Evolutionary conservation across 2,888 invertebrate species (phyloP).

Genomic region (Strigamia crassipes): DNA sequence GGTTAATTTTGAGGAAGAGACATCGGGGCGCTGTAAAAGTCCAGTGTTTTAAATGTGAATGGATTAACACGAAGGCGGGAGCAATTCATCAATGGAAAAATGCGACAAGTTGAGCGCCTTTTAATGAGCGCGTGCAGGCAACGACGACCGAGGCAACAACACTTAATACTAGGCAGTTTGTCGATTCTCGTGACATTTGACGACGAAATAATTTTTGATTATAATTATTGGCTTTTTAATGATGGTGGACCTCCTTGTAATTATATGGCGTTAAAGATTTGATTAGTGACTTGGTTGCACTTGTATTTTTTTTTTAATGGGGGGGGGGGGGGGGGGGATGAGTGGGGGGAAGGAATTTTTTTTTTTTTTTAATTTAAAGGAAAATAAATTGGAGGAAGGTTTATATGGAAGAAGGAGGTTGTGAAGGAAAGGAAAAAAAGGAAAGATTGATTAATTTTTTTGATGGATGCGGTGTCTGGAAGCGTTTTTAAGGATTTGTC

Average conservation of each 20-base stretch:
- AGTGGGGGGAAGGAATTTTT: too few relatives aligned
- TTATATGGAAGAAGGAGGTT: background rate
- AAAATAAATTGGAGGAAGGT: conserved; percentile 2
- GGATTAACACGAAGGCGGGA: background rate
- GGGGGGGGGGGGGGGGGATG: too few relatives aligned
- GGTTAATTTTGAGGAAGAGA: background rate
- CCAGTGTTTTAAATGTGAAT: conserved; percentile 11
- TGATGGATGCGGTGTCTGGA: background rate
- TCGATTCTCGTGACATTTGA: conserved; percentile 17
- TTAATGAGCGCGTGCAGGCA: conserved; percentile 18
- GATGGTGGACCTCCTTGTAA: conserved; percentile 17
- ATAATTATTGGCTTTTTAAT: conserved; percentile 15
- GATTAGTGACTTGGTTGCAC: conserved; percentile 5
- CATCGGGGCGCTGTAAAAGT: conserved; percentile 2
- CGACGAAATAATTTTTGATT: conserved; percentile 16
- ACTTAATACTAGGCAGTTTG: background rate
- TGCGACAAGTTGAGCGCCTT: conserved; percentile 11
- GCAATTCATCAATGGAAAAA: conserved; percentile 7
- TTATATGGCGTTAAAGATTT: conserved; percentile 16
- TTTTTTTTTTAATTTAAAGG: background rate
- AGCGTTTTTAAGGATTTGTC: conserved; percentile 21
- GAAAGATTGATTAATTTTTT: conserved; percentile 19
- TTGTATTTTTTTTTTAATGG: background rate
- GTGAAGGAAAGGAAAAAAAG: background rate
- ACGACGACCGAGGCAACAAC: background rate